These are phyloP conservation scores for Gryllus bimaculatus DNA, from an alignment of 1,140 invertebrate species.

Conservation along the genomic window DNA sequence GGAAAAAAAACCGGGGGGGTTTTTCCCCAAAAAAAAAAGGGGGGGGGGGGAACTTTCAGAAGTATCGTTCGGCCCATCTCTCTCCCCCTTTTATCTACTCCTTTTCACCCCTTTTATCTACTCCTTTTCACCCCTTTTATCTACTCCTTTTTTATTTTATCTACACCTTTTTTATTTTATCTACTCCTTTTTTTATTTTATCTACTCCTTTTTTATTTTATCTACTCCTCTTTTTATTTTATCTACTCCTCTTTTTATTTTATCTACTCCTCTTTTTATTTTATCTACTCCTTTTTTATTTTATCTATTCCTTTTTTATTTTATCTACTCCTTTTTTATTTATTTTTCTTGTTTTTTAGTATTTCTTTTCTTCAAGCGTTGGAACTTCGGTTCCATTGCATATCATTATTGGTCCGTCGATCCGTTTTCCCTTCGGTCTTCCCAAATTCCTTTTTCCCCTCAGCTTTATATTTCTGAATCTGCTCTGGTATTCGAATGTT, in stretches of 20 bases:
- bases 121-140: too few relatives aligned
- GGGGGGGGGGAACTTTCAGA: too few relatives aligned
- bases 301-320: background rate
- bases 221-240: background rate
- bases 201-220: background rate
- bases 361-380: background rate
- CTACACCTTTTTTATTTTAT: background rate
- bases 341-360: background rate
- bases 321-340: background rate
- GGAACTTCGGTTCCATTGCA: background rate
- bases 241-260: background rate
- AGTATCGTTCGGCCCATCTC: too few relatives aligned
- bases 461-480: background rate
- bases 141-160: too few relatives aligned
- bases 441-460: background rate
- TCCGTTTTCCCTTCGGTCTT: background rate
- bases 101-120: too few relatives aligned
- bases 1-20: too few relatives aligned
- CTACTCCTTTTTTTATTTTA: background rate
- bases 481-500: background rate
- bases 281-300: background rate
- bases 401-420: background rate
- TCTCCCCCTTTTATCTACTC: too few relatives aligned
- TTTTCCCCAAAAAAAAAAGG: too few relatives aligned
- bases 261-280: background rate